A percentile compares a stretch with the other conserved stretches of the same genome.
Evolutionary conservation across 2,888 invertebrate genomes (phyloP).

Genomic region (Lottia scabra): DNA sequence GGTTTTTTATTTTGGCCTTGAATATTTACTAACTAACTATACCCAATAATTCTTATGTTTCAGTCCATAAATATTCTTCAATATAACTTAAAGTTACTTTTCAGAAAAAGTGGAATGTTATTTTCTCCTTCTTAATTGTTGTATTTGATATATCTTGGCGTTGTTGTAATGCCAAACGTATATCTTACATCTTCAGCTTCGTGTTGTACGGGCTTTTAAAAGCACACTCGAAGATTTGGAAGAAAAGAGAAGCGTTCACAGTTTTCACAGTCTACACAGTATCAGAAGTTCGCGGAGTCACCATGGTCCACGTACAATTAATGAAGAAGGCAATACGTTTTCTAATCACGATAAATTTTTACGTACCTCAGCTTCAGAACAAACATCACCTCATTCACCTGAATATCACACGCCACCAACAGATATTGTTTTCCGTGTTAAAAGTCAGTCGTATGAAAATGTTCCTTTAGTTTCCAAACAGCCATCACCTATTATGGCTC

Average conservation of each 20-base stretch:
- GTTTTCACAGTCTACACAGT: slow-evolving; percentile 72
- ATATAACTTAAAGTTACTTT: too few species aligned
- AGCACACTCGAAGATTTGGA: slow-evolving; percentile 98
- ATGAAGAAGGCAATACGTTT: slow-evolving; percentile 43
- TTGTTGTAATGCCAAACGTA: neutral
- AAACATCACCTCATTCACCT: slow-evolving; percentile 46
- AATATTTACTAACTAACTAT: too few species aligned
- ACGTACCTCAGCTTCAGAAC: slow-evolving; percentile 43
- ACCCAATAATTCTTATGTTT: too few species aligned
- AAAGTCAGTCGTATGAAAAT: slow-evolving; percentile 67
- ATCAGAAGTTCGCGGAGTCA: slow-evolving; percentile 77
- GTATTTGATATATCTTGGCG: too few species aligned
- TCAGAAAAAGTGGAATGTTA: too few species aligned
- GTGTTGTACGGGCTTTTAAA: slow-evolving; percentile 23
- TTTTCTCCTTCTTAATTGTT: too few species aligned
- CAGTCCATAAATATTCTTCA: too few species aligned
- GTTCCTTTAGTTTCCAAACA: slow-evolving; percentile 60
- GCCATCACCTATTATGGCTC: slow-evolving; percentile 49
- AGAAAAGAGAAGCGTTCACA: slow-evolving; percentile 98
- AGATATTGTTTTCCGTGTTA: slow-evolving; percentile 42
- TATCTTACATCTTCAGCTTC: slow-evolving; percentile 2
- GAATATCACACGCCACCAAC: slow-evolving; percentile 12
- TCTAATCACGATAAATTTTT: slow-evolving; percentile 45
- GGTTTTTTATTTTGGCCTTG: too few species aligned
- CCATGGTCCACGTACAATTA: slow-evolving; percentile 73